Conservation (phyloP, 2,113 vertebrate genomes). For the Galbula dea region DNA sequence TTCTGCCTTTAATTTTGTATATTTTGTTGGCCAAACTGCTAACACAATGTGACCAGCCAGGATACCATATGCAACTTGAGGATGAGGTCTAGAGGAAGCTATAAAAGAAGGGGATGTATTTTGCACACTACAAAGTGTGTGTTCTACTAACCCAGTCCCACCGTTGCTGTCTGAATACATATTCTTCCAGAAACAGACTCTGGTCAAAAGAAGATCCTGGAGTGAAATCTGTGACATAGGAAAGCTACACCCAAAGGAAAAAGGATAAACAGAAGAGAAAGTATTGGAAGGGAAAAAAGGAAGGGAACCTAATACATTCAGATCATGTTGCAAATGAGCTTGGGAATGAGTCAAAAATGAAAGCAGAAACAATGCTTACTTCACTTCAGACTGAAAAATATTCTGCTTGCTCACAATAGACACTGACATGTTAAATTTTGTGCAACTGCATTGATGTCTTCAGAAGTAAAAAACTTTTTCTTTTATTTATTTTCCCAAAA, state of each 20-base stretch:
- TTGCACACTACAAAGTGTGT: background rate
- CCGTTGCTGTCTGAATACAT: background rate
- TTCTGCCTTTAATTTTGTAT: background rate
- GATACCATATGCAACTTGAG: background rate
- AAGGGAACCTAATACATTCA: background rate
- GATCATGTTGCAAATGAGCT: background rate
- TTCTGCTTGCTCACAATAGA: background rate
- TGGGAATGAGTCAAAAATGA: background rate
- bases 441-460: background rate
- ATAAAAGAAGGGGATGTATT: background rate
- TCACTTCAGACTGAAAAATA: background rate
- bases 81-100: background rate
- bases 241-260: background rate
- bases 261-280: background rate
- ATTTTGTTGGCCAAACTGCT: background rate
- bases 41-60: background rate
- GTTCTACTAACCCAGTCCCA: background rate
- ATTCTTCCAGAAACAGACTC: background rate
- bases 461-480: background rate
- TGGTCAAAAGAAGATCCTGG: background rate
- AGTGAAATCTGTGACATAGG: background rate
- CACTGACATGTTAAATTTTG: background rate
- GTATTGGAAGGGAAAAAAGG: background rate
- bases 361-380: background rate
- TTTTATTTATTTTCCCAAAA: slow-evolving; percentile 39